phyloP scores from a whole-genome alignment of 2,888 invertebrate species.

The Eurois occulta region DNA sequence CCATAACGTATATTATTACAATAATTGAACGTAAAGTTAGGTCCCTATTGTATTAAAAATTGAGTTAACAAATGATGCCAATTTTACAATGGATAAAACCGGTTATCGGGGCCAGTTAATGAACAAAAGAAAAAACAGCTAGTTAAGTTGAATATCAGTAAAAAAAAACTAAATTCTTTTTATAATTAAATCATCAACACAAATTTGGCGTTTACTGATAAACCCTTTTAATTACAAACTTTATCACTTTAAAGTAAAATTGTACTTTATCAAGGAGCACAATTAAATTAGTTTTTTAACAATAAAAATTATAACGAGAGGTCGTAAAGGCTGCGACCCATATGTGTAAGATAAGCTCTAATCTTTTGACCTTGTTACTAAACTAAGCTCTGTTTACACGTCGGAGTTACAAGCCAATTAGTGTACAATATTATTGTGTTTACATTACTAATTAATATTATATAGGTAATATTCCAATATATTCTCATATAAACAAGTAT shows the following conservation, averaged over 20 bases:
- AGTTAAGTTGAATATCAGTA: conserved; percentile 35
- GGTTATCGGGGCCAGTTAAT: conserved; percentile 53
- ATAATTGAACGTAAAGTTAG: background rate
- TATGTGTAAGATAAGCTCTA: conserved; percentile 66
- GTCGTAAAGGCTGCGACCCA: conserved; percentile 64
- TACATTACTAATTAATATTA: conserved; percentile 64
- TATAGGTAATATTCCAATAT: conserved; percentile 56
- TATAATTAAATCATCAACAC: conserved; percentile 57
- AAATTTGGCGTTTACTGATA: conserved; percentile 68
- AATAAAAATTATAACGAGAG: conserved; percentile 64
- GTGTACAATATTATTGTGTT: conserved; percentile 62
- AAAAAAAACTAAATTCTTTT: conserved; percentile 35
- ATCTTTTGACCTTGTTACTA: conserved; percentile 70
- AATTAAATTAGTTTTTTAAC: conserved; percentile 61
- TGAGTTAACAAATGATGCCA: conserved; percentile 18
- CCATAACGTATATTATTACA: conserved; percentile 16
- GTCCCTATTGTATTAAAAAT: conserved; percentile 15
- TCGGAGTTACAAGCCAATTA: conserved; percentile 65
- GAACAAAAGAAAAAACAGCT: conserved; percentile 49
- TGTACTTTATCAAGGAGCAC: conserved; percentile 46
- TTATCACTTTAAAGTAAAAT: conserved; percentile 59
- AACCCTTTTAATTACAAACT: conserved; percentile 60
- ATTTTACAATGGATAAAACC: conserved; percentile 47
- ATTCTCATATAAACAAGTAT: conserved; percentile 50
- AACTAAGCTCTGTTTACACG: conserved; percentile 64